Conservation (phyloP, 2,113 vertebrate species). For the Callocephalon fimbriatum region DNA sequence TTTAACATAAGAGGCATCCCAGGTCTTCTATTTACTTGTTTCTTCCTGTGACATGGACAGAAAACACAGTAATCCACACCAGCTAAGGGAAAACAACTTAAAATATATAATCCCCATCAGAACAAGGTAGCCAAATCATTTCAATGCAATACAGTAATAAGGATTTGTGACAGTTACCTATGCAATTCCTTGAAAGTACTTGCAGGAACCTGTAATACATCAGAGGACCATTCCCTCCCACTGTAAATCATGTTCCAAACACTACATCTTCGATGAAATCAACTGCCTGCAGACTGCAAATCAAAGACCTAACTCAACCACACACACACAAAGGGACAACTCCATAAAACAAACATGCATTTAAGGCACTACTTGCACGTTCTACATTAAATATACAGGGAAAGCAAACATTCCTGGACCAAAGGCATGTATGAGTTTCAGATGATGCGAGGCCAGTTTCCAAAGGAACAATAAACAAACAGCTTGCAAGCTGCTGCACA, state of each 20-base stretch:
- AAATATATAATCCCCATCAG: background rate
- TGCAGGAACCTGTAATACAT: background rate
- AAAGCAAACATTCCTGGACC: background rate
- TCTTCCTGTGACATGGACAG: background rate
- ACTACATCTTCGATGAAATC: background rate
- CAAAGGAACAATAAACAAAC: fast-evolving
- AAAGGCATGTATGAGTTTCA: fast-evolving
- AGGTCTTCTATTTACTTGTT: background rate
- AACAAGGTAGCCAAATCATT: background rate
- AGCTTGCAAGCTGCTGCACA: background rate
- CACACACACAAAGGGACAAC: background rate
- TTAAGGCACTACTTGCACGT: background rate
- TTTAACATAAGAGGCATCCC: background rate
- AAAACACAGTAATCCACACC: background rate
- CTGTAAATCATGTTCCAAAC: background rate
- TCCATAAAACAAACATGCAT: background rate
- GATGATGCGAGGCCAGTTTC: background rate
- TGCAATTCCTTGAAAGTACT: background rate
- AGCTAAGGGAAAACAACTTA: background rate
- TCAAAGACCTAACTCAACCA: background rate
- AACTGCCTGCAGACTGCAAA: background rate
- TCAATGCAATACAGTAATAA: fast-evolving
- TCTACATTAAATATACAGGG: background rate
- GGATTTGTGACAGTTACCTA: background rate
- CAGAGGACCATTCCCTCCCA: background rate